Percentiles rank a stretch among this genome's conserved stretches.
Conservation (phyloP, 2,797 vertebrate species). For the Knipowitschia caucasica region DNA sequence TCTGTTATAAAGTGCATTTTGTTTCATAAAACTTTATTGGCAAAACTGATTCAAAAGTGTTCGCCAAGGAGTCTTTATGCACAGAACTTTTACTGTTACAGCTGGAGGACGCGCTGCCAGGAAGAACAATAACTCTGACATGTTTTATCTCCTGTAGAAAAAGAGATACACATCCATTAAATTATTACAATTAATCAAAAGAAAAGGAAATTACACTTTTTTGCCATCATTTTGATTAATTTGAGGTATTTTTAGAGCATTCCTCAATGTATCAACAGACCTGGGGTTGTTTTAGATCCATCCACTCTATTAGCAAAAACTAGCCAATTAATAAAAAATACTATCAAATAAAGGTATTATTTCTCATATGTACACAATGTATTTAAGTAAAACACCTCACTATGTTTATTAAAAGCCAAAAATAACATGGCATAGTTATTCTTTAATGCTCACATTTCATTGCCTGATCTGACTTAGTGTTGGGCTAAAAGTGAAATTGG, state of each 20-base stretch:
- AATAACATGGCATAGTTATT: no score
- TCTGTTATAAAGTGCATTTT: conserved; percentile 19
- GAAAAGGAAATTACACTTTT: not conserved
- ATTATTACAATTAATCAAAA: conserved; percentile 1
- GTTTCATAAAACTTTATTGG: conserved; percentile 23
- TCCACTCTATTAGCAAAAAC: no score
- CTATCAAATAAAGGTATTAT: no score
- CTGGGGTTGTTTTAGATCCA: no score
- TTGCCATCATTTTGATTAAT: no score
- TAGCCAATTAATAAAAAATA: no score
- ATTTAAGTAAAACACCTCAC: no score
- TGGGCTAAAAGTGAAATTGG: conserved; percentile 17
- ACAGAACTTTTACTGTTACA: conserved; percentile 14
- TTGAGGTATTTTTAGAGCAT: not conserved
- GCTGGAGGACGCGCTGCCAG: conserved; percentile 30
- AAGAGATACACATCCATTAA: conserved; percentile 9
- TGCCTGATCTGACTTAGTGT: conserved; percentile 7
- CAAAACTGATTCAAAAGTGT: not conserved
- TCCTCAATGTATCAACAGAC: not conserved
- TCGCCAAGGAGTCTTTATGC: conserved; percentile 25
- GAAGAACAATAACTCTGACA: conserved; percentile 14
- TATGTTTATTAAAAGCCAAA: no score
- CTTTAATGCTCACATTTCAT: conserved; percentile 3
- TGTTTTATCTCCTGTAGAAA: not conserved
- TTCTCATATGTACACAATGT: no score